A percentile compares a stretch with the other conserved stretches of the same genome.
Evolutionary conservation across 1,140 invertebrate genomes (phyloP).

Genomic region (Episyrphus balteatus): DNA sequence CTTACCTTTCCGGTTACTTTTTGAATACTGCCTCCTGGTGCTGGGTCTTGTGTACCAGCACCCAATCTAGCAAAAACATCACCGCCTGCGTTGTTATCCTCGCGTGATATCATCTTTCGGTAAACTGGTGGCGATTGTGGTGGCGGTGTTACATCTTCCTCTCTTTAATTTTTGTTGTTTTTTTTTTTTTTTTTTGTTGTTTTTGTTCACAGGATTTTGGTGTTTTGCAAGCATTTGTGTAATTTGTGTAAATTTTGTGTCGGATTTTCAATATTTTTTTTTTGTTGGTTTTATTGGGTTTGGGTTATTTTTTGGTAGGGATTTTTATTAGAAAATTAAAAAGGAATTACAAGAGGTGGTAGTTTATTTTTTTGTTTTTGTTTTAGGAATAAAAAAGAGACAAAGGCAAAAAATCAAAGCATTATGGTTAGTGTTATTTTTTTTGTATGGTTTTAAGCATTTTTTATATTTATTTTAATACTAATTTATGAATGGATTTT

Average conservation of each 20-base stretch:
- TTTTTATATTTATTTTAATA: not conserved
- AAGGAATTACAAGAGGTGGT: too few relatives aligned
- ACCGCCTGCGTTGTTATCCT: constrained; percentile 39
- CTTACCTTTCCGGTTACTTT: constrained; percentile 52
- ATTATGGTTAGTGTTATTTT: not conserved
- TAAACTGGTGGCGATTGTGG: constrained; percentile 55
- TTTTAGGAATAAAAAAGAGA: not conserved
- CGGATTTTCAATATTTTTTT: not conserved
- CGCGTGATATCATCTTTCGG: constrained; percentile 47
- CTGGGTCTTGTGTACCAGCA: constrained; percentile 48
- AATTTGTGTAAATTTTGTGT: not conserved
- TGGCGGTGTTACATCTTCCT: constrained; percentile 42
- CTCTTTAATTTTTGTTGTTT: constrained; percentile 13
- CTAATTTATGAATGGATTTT: too few relatives aligned
- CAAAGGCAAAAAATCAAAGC: not conserved
- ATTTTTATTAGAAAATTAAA: too few relatives aligned
- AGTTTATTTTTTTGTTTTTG: not conserved
- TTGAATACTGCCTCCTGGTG: constrained; percentile 52
- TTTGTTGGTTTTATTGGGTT: not conserved
- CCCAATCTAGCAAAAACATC: constrained; percentile 60
- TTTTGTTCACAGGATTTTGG: not conserved
- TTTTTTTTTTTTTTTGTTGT: constrained; percentile 2
- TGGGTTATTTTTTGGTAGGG: too few relatives aligned
- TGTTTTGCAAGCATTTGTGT: not conserved
- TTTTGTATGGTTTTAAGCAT: not conserved